Conservation (phyloP, 2,888 invertebrate species). For the Zhengitettix transpicula region DNA sequence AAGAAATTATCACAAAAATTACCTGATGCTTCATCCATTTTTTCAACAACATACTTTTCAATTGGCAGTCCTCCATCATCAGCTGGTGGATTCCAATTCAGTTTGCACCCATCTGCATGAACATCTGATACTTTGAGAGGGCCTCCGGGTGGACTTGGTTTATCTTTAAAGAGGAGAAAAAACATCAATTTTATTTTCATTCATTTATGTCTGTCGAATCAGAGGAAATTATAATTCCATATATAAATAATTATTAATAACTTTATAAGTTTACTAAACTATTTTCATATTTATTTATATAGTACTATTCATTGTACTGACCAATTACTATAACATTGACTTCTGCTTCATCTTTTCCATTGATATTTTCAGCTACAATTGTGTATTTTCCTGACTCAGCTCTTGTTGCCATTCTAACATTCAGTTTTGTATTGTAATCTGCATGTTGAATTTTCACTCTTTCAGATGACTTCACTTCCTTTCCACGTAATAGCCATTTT, state of each 20-base stretch:
- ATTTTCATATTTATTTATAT: background rate
- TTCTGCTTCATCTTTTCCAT: conserved; percentile 86
- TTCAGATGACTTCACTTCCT: conserved; percentile 57
- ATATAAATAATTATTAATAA: background rate
- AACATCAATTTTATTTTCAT: background rate
- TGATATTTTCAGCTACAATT: conserved; percentile 79
- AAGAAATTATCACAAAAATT: background rate
- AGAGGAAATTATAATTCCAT: background rate
- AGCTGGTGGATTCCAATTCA: conserved; percentile 83
- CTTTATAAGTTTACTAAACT: background rate
- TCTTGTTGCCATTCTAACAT: conserved; percentile 61
- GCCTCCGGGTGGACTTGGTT: conserved; percentile 78
- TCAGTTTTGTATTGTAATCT: conserved; percentile 73
- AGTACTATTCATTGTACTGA: conserved; percentile 14
- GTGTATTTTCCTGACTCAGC: conserved; percentile 83
- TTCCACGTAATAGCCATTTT: conserved; percentile 73
- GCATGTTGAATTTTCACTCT: conserved; percentile 62
- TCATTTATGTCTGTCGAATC: background rate
- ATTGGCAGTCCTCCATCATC: conserved; percentile 92
- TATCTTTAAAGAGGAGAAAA: conserved; percentile 35
- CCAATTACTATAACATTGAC: conserved; percentile 73
- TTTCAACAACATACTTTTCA: conserved; percentile 87
- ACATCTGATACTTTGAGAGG: conserved; percentile 82
- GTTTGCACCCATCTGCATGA: conserved; percentile 73
- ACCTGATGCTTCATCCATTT: conserved; percentile 85